phyloP scores from a whole-genome alignment of 2,888 invertebrate species.

The Villa cingulata region DNA sequence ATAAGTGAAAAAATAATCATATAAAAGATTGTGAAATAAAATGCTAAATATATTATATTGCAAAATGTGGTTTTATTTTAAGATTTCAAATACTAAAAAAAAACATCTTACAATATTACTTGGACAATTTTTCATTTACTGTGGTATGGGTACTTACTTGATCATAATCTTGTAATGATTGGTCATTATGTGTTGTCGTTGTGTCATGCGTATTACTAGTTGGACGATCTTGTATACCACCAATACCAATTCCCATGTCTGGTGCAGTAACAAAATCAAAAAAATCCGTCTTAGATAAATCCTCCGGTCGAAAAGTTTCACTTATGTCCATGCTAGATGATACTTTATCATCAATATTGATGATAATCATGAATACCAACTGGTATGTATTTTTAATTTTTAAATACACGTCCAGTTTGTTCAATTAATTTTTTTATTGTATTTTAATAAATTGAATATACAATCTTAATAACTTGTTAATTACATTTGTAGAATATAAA shows the following conservation, averaged over 20 bases:
- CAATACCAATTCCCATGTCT: conserved; percentile 42
- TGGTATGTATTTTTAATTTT: background rate
- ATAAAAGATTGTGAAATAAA: no score
- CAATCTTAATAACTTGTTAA: background rate
- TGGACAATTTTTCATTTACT: background rate
- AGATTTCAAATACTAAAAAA: no score
- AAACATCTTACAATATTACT: no score
- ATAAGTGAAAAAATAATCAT: no score
- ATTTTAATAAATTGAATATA: no score
- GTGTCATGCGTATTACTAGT: conserved; percentile 2
- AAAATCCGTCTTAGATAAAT: conserved; percentile 76
- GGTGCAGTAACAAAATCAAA: conserved; percentile 79
- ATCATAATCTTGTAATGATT: conserved; percentile 34
- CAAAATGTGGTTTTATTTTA: no score
- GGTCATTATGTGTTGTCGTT: conserved; percentile 24
- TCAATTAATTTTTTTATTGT: background rate
- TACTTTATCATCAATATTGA: conserved; percentile 28
- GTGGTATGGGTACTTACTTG: conserved; percentile 24
- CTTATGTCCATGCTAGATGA: conserved; percentile 63
- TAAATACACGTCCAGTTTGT: background rate
- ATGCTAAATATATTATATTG: no score
- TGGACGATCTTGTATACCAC: conserved; percentile 25
- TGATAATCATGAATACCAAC: conserved; percentile 27
- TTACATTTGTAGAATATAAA: background rate
- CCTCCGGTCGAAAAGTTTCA: conserved; percentile 64